Conservation (phyloP, 2,113 vertebrate genomes). For the Pimephales promelas region DNA sequence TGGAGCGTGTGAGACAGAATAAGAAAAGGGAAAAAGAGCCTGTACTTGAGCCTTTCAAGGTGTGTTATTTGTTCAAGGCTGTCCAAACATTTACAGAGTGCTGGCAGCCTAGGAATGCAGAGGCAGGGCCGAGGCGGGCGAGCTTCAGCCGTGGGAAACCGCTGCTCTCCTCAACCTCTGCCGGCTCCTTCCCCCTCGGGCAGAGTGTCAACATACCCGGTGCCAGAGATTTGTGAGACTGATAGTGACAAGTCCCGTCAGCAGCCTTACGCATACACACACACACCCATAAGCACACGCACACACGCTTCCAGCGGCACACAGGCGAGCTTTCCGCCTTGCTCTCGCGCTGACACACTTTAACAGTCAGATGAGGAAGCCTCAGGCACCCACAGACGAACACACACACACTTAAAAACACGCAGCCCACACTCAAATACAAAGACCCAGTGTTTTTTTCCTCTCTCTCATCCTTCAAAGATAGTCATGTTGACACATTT, state of each 20-base stretch:
- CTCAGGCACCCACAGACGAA: constrained; percentile 56
- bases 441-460: constrained; percentile 27
- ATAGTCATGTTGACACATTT: neutral
- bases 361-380: constrained; percentile 72
- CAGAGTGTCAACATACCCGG: constrained; percentile 88
- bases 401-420: constrained; percentile 38
- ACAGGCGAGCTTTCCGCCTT: constrained; percentile 70
- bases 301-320: constrained; percentile 65
- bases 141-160: constrained; percentile 91
- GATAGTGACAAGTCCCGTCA: constrained; percentile 89
- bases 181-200: constrained; percentile 83
- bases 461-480: neutral
- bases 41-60: constrained; percentile 89
- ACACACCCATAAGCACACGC: constrained; percentile 54
- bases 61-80: constrained; percentile 97
- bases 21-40: constrained; percentile 68
- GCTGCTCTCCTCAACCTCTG: constrained; percentile 91
- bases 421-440: constrained; percentile 35
- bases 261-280: constrained; percentile 58
- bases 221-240: constrained; percentile 88
- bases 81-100: constrained; percentile 95
- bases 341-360: constrained; percentile 70
- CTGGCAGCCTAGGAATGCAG: constrained; percentile 91
- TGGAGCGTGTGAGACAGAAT: constrained; percentile 56
- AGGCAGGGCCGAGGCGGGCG: constrained; percentile 79